These are phyloP conservation scores for Elaeidobius kamerunicus DNA, from an alignment of 2,888 invertebrate species.

Conservation along the genomic window DNA sequence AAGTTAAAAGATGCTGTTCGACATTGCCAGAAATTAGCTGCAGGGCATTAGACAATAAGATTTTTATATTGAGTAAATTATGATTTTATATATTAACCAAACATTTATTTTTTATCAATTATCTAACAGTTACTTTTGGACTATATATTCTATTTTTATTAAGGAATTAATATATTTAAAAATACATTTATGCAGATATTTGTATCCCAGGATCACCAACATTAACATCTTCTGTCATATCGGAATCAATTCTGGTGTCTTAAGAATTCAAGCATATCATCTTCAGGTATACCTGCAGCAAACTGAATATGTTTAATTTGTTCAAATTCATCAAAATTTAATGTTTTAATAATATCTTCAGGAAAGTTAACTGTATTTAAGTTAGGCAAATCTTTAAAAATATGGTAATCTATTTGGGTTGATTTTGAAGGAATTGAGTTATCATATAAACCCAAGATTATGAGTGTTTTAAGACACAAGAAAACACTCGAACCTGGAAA, in stretches of 20 bases:
- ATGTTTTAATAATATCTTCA: conserved; percentile 6
- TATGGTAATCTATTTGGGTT: conserved; percentile 1
- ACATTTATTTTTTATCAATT: too few species aligned
- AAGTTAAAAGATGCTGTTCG: too few species aligned
- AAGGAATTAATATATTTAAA: background rate
- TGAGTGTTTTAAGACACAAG: background rate
- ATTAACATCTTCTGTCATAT: conserved; percentile 6
- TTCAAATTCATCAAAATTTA: background rate
- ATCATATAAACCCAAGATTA: conserved; percentile 4
- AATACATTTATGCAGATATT: conserved; percentile 7
- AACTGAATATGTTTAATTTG: conserved; percentile 10
- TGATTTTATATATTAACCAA: too few species aligned
- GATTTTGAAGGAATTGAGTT: background rate
- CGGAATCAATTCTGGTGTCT: background rate
- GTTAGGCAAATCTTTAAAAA: conserved; percentile 1
- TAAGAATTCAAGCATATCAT: conserved; percentile 1
- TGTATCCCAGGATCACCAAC: conserved; percentile 8
- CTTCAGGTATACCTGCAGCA: background rate
- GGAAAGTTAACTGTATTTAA: conserved; percentile 12
- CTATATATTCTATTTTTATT: too few species aligned
- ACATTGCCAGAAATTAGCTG: too few species aligned
- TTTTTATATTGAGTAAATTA: too few species aligned
- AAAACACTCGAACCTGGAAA: background rate
- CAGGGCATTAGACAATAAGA: too few species aligned
- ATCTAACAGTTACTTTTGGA: too few species aligned